These are phyloP conservation scores for Hippolais icterina DNA, from an alignment of 2,113 vertebrate genomes.

Conservation along the genomic window DNA sequence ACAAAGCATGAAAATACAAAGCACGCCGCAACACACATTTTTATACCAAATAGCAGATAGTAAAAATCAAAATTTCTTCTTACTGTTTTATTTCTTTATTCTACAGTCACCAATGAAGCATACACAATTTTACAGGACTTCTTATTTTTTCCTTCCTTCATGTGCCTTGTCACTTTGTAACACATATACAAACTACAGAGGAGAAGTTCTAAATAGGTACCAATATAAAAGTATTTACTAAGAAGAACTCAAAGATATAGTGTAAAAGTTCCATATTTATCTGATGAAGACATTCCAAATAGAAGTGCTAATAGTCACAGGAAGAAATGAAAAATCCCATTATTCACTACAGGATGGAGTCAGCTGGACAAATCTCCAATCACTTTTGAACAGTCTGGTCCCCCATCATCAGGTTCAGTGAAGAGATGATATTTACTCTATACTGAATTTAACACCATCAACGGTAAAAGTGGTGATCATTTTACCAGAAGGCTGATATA, in stretches of 20 bases:
- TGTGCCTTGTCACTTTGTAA: background rate
- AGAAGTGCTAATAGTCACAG: background rate
- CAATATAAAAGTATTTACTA: background rate
- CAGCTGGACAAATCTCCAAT: background rate
- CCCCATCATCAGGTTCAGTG: background rate
- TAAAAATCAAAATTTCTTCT: background rate
- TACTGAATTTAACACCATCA: background rate
- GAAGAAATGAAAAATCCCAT: background rate
- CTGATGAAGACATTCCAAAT: background rate
- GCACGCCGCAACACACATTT: background rate
- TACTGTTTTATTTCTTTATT: background rate
- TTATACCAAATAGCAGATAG: background rate
- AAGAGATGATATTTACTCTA: background rate
- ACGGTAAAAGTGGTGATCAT: background rate
- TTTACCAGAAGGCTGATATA: background rate
- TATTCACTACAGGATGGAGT: background rate
- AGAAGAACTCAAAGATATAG: background rate
- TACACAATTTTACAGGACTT: background rate
- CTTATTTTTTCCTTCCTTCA: background rate
- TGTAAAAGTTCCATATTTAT: background rate
- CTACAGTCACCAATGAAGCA: background rate
- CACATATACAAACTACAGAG: background rate
- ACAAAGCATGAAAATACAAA: too few relatives aligned
- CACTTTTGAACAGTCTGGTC: background rate
- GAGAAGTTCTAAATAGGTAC: background rate